Percentiles rank a stretch among this genome's conserved stretches.
These are phyloP conservation scores for Limanda limanda DNA, from an alignment of 2,113 vertebrate species.

Conservation along the genomic window DNA sequence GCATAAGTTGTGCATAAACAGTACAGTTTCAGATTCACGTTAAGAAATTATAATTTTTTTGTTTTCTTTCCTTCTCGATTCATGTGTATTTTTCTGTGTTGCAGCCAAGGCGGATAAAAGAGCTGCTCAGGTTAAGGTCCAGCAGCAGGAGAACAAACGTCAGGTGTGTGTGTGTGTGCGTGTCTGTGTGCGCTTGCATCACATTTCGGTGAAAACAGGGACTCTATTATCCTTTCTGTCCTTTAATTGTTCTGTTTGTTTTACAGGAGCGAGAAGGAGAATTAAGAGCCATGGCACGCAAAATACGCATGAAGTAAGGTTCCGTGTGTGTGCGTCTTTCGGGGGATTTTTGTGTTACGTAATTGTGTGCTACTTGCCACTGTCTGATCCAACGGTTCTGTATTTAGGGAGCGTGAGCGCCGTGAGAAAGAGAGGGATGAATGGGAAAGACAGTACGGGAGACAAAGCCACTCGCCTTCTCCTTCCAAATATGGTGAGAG, in stretches of 20 bases:
- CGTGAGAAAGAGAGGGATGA: constrained; percentile 93
- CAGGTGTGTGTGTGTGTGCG: constrained; percentile 81
- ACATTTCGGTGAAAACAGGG: not conserved
- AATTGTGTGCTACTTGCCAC: constrained; percentile 46
- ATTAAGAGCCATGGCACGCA: constrained; percentile 94
- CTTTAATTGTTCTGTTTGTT: constrained; percentile 20
- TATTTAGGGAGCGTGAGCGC: constrained; percentile 89
- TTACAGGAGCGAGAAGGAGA: constrained; percentile 93
- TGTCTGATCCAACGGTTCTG: constrained; percentile 49
- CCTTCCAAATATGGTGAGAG: constrained; percentile 89
- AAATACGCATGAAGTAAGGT: constrained; percentile 96
- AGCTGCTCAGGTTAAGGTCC: constrained; percentile 93
- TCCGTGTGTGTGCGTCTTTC: not conserved
- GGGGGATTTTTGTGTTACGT: constrained; percentile 11
- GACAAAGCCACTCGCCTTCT: constrained; percentile 91
- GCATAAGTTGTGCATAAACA: not conserved
- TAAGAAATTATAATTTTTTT: not conserved
- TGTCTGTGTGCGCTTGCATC: not conserved
- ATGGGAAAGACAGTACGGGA: constrained; percentile 92
- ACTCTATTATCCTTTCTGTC: not conserved
- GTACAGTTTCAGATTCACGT: not conserved
- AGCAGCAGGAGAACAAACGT: constrained; percentile 91
- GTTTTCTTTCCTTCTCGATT: not conserved
- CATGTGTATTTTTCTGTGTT: not conserved
- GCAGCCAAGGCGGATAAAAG: constrained; percentile 95